Percentiles rank a stretch among this genome's conserved stretches.
Evolutionary conservation across 2,797 vertebrate species (phyloP).

Genomic region (Okamejei kenojei): DNA sequence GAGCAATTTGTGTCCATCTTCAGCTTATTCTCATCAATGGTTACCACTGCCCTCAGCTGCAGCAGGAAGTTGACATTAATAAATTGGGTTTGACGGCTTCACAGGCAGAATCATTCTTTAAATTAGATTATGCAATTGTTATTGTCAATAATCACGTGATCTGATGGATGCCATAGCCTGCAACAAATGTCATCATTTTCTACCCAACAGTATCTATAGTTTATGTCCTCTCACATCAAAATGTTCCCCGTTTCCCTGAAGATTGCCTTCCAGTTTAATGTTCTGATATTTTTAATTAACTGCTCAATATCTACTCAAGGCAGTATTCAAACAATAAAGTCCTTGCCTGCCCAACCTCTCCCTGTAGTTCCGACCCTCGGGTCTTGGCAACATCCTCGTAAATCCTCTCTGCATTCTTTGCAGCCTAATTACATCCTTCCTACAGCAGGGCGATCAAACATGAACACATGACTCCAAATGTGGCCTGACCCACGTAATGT

Average conservation of each 20-base stretch:
- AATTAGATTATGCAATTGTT: not conserved
- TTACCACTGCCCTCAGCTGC: not conserved
- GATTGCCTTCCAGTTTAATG: not conserved
- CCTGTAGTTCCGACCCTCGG: too few species aligned
- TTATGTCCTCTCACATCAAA: not conserved
- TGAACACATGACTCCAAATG: too few species aligned
- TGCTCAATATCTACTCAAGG: too few species aligned
- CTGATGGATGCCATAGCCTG: not conserved
- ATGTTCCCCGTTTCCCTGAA: not conserved
- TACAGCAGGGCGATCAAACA: too few species aligned
- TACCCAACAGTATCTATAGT: not conserved
- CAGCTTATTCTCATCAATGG: not conserved
- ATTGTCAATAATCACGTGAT: not conserved
- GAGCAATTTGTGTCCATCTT: too few species aligned
- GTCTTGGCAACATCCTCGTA: too few species aligned
- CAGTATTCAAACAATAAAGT: too few species aligned
- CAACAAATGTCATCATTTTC: not conserved
- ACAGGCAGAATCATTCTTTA: not conserved
- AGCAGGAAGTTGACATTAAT: not conserved
- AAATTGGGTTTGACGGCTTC: not conserved
- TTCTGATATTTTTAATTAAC: too few species aligned
- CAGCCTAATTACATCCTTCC: too few species aligned
- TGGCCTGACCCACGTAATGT: too few species aligned
- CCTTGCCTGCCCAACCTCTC: too few species aligned
- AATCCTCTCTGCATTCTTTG: too few species aligned